phyloP scores from a whole-genome alignment of 2,797 vertebrate genomes.

The Acipenser ruthenus region DNA sequence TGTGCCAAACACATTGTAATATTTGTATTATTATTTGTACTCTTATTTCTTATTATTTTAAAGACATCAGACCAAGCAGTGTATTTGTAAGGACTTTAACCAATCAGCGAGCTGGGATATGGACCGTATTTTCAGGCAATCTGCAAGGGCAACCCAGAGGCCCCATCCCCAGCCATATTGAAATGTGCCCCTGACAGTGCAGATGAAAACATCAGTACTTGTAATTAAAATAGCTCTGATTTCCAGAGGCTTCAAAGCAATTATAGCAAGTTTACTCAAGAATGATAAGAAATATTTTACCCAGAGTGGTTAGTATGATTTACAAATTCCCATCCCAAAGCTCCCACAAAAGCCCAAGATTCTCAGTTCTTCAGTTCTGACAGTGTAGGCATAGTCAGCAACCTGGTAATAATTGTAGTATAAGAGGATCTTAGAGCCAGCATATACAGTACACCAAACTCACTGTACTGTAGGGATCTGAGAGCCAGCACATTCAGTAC shows the following conservation, averaged over 20 bases:
- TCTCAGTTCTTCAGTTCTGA: not conserved
- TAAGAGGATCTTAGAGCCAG: not conserved
- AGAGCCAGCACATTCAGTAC: constrained; percentile 14
- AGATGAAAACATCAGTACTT: constrained; percentile 11
- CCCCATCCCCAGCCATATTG: constrained; percentile 7
- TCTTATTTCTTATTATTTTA: constrained; percentile 7
- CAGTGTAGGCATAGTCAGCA: not conserved
- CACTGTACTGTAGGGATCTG: constrained; percentile 13
- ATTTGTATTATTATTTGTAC: constrained; percentile 10
- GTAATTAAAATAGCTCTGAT: constrained; percentile 15
- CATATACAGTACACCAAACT: constrained; percentile 23
- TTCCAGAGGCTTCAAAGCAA: constrained; percentile 12
- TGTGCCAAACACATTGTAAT: constrained; percentile 18
- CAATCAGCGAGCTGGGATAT: not conserved
- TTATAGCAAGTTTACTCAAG: constrained; percentile 10
- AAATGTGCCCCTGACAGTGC: constrained; percentile 11
- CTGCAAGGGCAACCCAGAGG: not conserved
- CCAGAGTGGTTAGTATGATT: constrained; percentile 23
- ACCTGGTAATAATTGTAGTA: not conserved
- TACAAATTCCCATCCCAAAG: constrained; percentile 11
- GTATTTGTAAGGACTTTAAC: constrained; percentile 3
- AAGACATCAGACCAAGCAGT: constrained; percentile 11
- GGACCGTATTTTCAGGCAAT: not conserved
- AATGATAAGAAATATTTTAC: constrained; percentile 21
- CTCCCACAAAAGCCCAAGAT: constrained; percentile 1